Evolutionary conservation across 1,140 invertebrate species (phyloP).

Genomic region (Matsumurasca onukii): DNA sequence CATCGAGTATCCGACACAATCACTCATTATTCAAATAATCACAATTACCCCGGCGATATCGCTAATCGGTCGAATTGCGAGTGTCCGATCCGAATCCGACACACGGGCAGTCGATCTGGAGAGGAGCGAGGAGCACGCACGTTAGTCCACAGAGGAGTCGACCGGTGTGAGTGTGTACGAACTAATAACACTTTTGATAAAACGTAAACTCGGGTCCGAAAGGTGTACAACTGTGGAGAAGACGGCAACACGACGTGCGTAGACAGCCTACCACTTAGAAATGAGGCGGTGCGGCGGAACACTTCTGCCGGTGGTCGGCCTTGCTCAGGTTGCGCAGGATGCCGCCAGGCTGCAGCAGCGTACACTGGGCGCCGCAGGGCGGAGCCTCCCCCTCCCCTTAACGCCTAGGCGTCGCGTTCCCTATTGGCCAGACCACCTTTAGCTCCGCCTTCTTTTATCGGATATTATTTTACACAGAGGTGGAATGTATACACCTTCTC

Average conservation of each 20-base stretch:
- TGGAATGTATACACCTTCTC: no score
- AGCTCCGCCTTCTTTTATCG: conserved; percentile 15
- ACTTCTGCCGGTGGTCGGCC: conserved; percentile 13
- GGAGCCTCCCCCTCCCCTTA: not conserved
- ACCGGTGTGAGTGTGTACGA: no score
- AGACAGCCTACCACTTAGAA: conserved; percentile 8
- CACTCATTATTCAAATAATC: not conserved
- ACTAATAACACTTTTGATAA: not conserved
- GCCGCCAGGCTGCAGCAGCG: not conserved
- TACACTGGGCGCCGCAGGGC: not conserved
- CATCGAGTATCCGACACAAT: not conserved
- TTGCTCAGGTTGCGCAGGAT: not conserved
- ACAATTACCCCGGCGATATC: not conserved
- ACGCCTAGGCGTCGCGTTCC: not conserved
- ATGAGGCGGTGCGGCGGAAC: not conserved
- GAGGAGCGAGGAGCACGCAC: not conserved
- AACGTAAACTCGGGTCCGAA: no score
- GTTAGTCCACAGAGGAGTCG: not conserved
- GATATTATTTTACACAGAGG: conserved; percentile 18
- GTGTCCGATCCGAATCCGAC: no score
- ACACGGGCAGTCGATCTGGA: no score
- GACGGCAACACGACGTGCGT: conserved; percentile 9
- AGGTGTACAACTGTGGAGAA: no score
- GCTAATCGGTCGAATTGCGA: not conserved
- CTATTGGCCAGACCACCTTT: conserved; percentile 13